Evolutionary conservation across 2,888 invertebrate genomes (phyloP), one percentile per base, ranked within the genome.

Genomic region (Horisme vitalbata): DNA sequence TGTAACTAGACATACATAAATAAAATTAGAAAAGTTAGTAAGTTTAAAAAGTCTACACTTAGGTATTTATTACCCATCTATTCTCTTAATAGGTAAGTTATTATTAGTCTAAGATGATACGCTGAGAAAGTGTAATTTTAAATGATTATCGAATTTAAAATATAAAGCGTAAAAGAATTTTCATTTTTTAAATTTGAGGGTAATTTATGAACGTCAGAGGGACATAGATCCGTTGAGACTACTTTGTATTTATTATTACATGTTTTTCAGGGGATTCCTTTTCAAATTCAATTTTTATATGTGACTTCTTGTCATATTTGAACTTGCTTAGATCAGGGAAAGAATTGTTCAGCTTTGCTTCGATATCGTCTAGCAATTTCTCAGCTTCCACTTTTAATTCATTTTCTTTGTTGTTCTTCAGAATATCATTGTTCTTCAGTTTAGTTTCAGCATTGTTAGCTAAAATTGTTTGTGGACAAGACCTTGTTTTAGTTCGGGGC

Each of bases 221-320:
- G n/a, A n/a, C n/a, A n/a, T n/a, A n/a, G n/a, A 5, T 18, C 18
- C 6, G 6, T 6, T 18, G 6, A 18, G 3, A 5, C 3, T 15
- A 15, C 3, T 3, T 4, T 5, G 3, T 15, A 15, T 15, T 2
- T 27, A 18, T 18, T 26, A 30, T 39, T 61, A 74, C 75, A 54
- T 70, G 59, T 61, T 71, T 72, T 1, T 44, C 52, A 0, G 76
- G 65, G 7, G 71, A 69, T 21, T 73, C 71, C 24, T 74, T 67
- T 41, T 88, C 88, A 65, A 65, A 89, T 59, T 80, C 79, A 46
- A 89, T 80, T 69, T 79, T 84, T 14, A 87, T 55, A 41, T 75
- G 84, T 4, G 80, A 67, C 61, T 79, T 86, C 58, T 77, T 85
- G 51, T 81, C 71, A 68, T 72, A 89, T 56, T 74, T 81, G 56